Conservation (phyloP, 2,113 vertebrate genomes). For the Rhinopomastus cyanomelas region DNA sequence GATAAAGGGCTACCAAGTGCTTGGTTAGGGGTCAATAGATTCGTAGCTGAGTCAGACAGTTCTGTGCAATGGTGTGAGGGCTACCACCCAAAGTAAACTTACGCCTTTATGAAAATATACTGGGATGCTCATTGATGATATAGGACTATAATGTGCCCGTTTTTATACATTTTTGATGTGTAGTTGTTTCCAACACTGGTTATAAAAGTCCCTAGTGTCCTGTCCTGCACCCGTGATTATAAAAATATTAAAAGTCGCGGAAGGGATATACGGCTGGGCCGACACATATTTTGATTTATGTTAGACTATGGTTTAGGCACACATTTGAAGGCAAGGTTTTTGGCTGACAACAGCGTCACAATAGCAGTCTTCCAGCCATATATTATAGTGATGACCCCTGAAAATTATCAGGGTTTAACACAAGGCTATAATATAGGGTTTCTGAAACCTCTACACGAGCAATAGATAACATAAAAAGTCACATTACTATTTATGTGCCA, state of each 20-base stretch:
- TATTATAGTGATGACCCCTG: conserved; percentile 54
- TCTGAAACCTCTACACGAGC: conserved; percentile 59
- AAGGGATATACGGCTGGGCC: conserved; percentile 62
- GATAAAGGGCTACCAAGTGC: background rate
- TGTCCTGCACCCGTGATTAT: conserved; percentile 50
- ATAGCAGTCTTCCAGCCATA: conserved; percentile 57
- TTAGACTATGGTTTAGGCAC: conserved; percentile 42
- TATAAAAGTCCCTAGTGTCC: conserved; percentile 40
- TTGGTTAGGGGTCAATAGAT: background rate
- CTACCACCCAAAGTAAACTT: background rate
- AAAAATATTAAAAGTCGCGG: conserved; percentile 75
- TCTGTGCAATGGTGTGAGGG: background rate
- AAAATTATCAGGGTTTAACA: conserved; percentile 58
- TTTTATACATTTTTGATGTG: background rate
- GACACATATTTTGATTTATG: conserved; percentile 70
- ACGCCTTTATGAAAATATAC: background rate
- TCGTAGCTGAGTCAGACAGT: background rate
- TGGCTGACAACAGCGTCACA: conserved; percentile 66
- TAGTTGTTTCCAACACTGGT: conserved; percentile 20
- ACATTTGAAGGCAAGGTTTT: conserved; percentile 69
- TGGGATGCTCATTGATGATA: background rate
- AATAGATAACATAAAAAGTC: conserved; percentile 64
- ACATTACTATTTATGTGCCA: conserved; percentile 69
- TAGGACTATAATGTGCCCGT: background rate
- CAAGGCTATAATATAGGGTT: conserved; percentile 59